phyloP scores from a whole-genome alignment of 2,113 vertebrate genomes.

The Crotalus horridus region DNA sequence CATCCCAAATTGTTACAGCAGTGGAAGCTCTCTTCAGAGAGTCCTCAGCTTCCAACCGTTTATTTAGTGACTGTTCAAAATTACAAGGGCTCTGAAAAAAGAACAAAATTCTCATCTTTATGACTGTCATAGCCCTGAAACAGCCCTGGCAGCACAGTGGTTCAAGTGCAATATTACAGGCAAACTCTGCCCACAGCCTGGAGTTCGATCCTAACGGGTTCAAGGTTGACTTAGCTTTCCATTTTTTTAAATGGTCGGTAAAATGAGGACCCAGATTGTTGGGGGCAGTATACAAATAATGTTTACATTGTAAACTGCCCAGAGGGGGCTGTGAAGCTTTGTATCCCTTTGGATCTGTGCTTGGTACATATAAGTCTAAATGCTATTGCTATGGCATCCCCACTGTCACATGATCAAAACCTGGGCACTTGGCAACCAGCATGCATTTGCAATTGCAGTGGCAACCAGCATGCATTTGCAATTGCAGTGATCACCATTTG shows the following conservation, averaged over 20 bases:
- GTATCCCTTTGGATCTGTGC: too few species aligned
- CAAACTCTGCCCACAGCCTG: not conserved
- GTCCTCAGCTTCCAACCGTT: not conserved
- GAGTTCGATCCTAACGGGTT: not conserved
- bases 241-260: not conserved
- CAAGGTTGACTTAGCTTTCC: not conserved
- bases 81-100: not conserved
- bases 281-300: not conserved
- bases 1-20: not conserved
- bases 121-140: not conserved
- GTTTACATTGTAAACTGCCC: not conserved
- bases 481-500: not conserved
- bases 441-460: not conserved
- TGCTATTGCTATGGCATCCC: not conserved
- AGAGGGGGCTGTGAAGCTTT: not conserved
- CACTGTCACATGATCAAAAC: not conserved
- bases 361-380: not conserved
- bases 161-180: not conserved
- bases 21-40: not conserved
- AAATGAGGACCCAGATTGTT: not conserved
- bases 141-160: not conserved
- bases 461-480: not conserved
- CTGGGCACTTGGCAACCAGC: not conserved
- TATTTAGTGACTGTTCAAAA: not conserved
- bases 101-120: not conserved